A percentile compares a stretch with the other conserved stretches of the same genome.
These are phyloP conservation scores for Panagrolaimus sp. DNA, from an alignment of 1,140 invertebrate species.

Conservation along the genomic window DNA sequence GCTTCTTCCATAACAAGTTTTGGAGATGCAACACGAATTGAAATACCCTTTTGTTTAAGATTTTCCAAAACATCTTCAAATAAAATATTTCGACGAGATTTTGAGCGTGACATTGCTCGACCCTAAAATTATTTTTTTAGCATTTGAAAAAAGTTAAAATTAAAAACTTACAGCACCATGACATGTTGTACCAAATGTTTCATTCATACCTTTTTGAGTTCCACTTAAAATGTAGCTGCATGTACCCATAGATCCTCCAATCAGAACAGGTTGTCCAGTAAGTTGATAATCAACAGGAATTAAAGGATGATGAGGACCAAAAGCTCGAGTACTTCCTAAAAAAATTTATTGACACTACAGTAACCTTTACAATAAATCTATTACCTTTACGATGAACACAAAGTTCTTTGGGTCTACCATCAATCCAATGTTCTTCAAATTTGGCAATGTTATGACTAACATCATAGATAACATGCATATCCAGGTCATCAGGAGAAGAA, in stretches of 20 bases:
- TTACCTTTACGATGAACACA: constrained; percentile 96
- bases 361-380: constrained; percentile 55
- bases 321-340: constrained; percentile 73
- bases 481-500: constrained; percentile 89
- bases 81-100: constrained; percentile 88
- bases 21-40: constrained; percentile 94
- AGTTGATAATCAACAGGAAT: constrained; percentile 90
- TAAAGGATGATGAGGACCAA: constrained; percentile 95
- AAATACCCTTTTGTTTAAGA: constrained; percentile 82
- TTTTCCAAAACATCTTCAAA: constrained; percentile 82
- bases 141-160: neutral
- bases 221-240: constrained; percentile 96
- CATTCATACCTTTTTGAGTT: constrained; percentile 78
- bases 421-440: constrained; percentile 90
- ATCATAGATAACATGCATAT: constrained; percentile 99
- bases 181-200: constrained; percentile 98
- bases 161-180: constrained; percentile 83
- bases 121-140: constrained; percentile 66
- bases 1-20: constrained; percentile 99
- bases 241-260: constrained; percentile 99
- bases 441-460: constrained; percentile 99
- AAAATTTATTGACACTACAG: too few species aligned
- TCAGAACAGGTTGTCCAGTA: constrained; percentile 86
- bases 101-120: constrained; percentile 87
- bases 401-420: constrained; percentile 84